Percentiles rank a stretch among this genome's conserved stretches.
Evolutionary conservation across 1,140 invertebrate genomes (phyloP).

Genomic region (Camponotus vicinus): DNA sequence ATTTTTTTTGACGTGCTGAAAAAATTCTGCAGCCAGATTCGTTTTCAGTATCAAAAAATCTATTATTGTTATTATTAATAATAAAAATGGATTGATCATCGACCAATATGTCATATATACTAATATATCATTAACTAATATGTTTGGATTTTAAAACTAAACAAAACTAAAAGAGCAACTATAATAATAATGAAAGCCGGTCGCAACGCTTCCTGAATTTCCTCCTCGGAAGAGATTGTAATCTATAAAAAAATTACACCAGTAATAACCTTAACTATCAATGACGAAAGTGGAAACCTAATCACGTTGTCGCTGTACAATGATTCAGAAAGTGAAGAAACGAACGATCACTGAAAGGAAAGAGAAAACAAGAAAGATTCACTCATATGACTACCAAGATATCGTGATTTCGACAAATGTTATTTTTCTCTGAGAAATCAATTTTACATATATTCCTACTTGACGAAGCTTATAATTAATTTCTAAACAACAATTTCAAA

Average conservation of each 20-base stretch:
- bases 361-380: conserved; percentile 30
- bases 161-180: not conserved
- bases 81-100: conserved; percentile 2
- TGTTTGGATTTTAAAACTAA: not conserved
- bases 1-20: too few species aligned
- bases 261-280: conserved; percentile 4
- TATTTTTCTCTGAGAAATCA: not conserved
- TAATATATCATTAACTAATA: too few species aligned
- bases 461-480: too few species aligned
- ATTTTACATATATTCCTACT: too few species aligned
- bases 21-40: too few species aligned
- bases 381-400: not conserved
- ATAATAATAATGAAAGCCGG: not conserved
- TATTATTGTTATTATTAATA: not conserved
- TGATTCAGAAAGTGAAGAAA: conserved; percentile 47
- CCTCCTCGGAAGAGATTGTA: not conserved
- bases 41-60: too few species aligned
- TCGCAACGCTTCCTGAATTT: not conserved
- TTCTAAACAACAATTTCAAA: too few species aligned
- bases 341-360: not conserved
- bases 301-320: conserved; percentile 16
- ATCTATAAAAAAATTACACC: conserved; percentile 1
- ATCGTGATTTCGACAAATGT: conserved; percentile 1
- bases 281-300: conserved; percentile 37
- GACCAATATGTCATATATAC: too few species aligned